A percentile compares a stretch with the other conserved stretches of the same genome.
These are phyloP conservation scores for Lasioglossum calceatum DNA, from an alignment of 2,888 invertebrate species.

Conservation along the genomic window DNA sequence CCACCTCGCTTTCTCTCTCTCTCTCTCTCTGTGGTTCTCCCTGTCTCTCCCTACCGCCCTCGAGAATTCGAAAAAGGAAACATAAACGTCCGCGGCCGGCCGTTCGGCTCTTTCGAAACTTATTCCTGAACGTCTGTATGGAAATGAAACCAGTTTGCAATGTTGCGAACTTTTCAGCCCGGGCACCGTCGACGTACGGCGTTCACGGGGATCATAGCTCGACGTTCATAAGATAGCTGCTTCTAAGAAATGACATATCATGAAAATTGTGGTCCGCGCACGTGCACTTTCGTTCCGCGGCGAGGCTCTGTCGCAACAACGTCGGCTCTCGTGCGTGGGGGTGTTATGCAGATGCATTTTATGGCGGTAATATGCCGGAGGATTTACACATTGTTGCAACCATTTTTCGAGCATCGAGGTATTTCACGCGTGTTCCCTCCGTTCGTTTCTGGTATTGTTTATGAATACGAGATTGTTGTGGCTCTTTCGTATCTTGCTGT, in stretches of 20 bases:
- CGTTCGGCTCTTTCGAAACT: conserved; percentile 29
- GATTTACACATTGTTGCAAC: conserved; percentile 7
- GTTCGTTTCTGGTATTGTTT: neutral
- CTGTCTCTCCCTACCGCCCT: neutral
- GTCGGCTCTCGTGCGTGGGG: neutral
- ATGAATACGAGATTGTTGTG: neutral
- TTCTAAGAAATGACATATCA: conserved; percentile 33
- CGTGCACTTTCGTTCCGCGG: conserved; percentile 15
- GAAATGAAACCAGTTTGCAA: conserved; percentile 42
- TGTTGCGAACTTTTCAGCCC: conserved; percentile 11
- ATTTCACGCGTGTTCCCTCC: neutral
- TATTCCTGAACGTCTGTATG: conserved; percentile 42
- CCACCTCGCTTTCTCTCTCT: neutral
- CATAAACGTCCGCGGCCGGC: conserved; percentile 35
- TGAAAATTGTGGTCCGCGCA: conserved; percentile 25
- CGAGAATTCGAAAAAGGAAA: neutral
- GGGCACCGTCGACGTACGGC: neutral
- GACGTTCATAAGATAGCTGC: neutral
- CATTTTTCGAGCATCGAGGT: neutral
- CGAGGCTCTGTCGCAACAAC: neutral
- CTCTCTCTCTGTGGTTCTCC: neutral
- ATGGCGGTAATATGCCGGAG: conserved; percentile 9
- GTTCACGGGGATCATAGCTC: conserved; percentile 9
- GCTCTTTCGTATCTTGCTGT: neutral
- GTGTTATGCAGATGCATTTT: neutral